These are phyloP conservation scores for Anas capensis DNA, from an alignment of 2,797 vertebrate genomes.

Conservation along the genomic window DNA sequence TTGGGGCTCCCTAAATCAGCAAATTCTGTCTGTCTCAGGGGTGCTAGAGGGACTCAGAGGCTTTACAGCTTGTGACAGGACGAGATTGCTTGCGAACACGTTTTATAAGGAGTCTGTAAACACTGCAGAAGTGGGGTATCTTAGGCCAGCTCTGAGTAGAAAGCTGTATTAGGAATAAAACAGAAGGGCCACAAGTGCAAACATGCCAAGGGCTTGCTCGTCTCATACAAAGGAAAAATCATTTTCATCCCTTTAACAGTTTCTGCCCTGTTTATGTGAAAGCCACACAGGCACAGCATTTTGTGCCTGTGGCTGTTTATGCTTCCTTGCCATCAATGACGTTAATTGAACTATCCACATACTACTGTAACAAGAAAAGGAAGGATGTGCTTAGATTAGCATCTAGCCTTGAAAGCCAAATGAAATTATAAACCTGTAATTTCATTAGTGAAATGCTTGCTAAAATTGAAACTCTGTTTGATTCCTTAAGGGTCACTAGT, in stretches of 20 bases:
- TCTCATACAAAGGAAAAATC: background rate
- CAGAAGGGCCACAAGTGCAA: conserved; percentile 39
- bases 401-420: conserved; percentile 39
- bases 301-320: conserved; percentile 26
- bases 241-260: conserved; percentile 2
- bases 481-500: conserved; percentile 31
- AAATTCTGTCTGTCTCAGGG: background rate
- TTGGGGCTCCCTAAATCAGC: background rate
- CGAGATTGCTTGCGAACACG: background rate
- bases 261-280: background rate
- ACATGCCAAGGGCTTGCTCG: background rate
- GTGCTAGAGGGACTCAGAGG: background rate
- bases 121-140: conserved; percentile 24
- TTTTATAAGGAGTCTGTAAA: background rate
- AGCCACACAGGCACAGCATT: background rate
- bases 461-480: conserved; percentile 10
- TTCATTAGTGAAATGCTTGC: conserved; percentile 50
- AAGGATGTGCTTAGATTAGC: conserved; percentile 37
- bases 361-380: conserved; percentile 20
- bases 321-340: background rate
- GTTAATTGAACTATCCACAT: conserved; percentile 31
- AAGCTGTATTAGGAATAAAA: background rate
- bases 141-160: conserved; percentile 38
- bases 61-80: background rate
- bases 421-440: conserved; percentile 37